These are phyloP conservation scores for Panthera uncia DNA, from an alignment of 2,113 vertebrate genomes.

Conservation along the genomic window DNA sequence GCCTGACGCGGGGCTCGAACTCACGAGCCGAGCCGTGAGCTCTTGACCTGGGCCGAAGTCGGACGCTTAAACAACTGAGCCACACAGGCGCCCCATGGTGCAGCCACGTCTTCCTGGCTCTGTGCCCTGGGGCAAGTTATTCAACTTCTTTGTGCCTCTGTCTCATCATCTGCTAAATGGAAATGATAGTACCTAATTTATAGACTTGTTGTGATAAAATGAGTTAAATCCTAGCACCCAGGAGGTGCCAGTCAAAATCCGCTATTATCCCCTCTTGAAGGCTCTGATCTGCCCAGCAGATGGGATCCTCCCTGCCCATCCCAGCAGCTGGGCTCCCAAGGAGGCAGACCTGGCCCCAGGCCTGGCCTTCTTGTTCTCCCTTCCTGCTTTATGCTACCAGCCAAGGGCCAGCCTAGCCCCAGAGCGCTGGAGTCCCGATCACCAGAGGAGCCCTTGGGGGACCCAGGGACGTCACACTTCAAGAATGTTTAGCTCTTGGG, in stretches of 20 bases:
- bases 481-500: neutral
- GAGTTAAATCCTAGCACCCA: neutral
- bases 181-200: neutral
- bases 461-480: neutral
- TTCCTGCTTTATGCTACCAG: neutral
- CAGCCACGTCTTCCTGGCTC: neutral
- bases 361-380: neutral
- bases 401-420: neutral
- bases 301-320: neutral
- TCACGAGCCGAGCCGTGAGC: too few relatives aligned
- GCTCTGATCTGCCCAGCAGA: neutral
- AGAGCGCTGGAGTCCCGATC: too few relatives aligned
- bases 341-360: neutral
- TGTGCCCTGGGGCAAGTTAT: too few relatives aligned
- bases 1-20: too few relatives aligned
- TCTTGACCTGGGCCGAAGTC: too few relatives aligned
- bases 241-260: neutral
- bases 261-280: neutral
- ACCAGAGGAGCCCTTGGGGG: neutral
- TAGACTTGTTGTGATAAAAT: neutral
- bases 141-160: too few relatives aligned
- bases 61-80: too few relatives aligned
- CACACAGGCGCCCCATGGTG: neutral
- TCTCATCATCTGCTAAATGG: neutral
- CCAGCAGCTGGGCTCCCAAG: neutral